These are phyloP conservation scores for Epinephelus malabaricus DNA, from an alignment of 2,797 vertebrate genomes.

Conservation along the genomic window DNA sequence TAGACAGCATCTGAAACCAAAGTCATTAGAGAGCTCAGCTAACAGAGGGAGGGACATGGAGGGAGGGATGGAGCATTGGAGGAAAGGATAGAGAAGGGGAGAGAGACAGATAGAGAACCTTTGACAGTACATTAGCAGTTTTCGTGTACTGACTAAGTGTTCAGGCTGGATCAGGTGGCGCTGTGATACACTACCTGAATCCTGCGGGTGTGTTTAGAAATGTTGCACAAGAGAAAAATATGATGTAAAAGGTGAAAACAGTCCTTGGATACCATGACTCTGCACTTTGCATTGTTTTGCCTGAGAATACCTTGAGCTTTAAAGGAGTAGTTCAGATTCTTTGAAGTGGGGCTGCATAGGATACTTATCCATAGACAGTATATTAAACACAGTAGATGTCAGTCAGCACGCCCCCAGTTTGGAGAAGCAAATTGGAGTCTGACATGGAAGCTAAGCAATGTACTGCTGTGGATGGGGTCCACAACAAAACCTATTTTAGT, in stretches of 20 bases:
- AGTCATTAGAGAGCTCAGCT: slow-evolving; percentile 69
- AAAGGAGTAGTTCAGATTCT: too few species aligned
- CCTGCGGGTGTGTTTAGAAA: slow-evolving; percentile 67
- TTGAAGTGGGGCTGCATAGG: too few species aligned
- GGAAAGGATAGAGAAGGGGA: slow-evolving; percentile 24
- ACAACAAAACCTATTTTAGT: too few species aligned
- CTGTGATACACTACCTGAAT: slow-evolving; percentile 63
- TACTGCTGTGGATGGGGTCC: too few species aligned
- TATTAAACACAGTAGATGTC: too few species aligned
- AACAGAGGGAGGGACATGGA: slow-evolving; percentile 46
- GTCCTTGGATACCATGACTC: slow-evolving; percentile 11
- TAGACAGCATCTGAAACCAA: slow-evolving; percentile 71
- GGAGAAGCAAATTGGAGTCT: too few species aligned
- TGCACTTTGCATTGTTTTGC: slow-evolving; percentile 11
- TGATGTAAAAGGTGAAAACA: slow-evolving; percentile 42
- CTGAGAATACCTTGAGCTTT: slow-evolving; percentile 24
- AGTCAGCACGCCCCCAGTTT: too few species aligned
- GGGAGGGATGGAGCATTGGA: slow-evolving; percentile 29
- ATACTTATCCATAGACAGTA: too few species aligned
- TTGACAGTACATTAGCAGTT: slow-evolving; percentile 72
- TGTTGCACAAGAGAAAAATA: slow-evolving; percentile 44
- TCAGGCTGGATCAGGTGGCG: slow-evolving; percentile 70
- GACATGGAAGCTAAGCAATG: too few species aligned
- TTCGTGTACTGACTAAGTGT: slow-evolving; percentile 70
- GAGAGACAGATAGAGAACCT: slow-evolving; percentile 39